Percentiles rank a stretch among this genome's conserved stretches.
Conservation (phyloP, 2,888 invertebrate genomes). For the Acleris emargana region DNA sequence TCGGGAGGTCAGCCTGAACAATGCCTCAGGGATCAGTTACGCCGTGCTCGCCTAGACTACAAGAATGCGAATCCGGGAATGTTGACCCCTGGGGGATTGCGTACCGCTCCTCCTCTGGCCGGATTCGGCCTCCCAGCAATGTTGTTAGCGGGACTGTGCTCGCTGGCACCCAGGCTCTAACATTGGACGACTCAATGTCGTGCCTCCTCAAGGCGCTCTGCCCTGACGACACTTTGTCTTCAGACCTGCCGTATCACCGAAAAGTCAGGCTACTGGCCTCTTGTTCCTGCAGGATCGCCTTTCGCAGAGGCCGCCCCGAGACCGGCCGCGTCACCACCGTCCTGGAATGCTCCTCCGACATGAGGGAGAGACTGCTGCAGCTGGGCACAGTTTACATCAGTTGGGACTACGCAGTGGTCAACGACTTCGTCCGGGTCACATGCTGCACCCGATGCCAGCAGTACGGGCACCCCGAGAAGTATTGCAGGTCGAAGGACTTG, state of each 20-base stretch:
- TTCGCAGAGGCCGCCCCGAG: too few species aligned
- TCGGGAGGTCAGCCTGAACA: not conserved
- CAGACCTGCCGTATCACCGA: too few species aligned
- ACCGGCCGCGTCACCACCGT: too few species aligned
- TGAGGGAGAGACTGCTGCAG: too few species aligned
- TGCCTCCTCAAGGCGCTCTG: slow-evolving; percentile 41
- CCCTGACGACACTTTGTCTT: slow-evolving; percentile 45
- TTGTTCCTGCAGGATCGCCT: slow-evolving; percentile 19
- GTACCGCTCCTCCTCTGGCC: slow-evolving; percentile 40
- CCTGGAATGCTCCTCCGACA: too few species aligned
- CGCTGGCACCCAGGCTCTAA: not conserved
- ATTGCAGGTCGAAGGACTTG: slow-evolving; percentile 34
- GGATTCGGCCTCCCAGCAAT: slow-evolving; percentile 38
- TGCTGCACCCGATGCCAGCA: slow-evolving; percentile 49
- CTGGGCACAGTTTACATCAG: slow-evolving; percentile 33
- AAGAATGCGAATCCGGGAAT: slow-evolving; percentile 35
- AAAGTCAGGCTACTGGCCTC: slow-evolving; percentile 40
- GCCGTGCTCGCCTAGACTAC: not conserved
- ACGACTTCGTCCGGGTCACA: slow-evolving; percentile 34
- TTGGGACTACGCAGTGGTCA: slow-evolving; percentile 35
- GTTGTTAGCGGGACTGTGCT: slow-evolving; percentile 36
- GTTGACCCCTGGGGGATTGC: slow-evolving; percentile 38
- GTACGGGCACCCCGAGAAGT: slow-evolving; percentile 49
- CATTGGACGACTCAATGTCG: slow-evolving; percentile 37
- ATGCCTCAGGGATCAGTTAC: not conserved